Evolutionary conservation across 1,140 invertebrate species (phyloP).

Genomic region (Dendroctonus valens): DNA sequence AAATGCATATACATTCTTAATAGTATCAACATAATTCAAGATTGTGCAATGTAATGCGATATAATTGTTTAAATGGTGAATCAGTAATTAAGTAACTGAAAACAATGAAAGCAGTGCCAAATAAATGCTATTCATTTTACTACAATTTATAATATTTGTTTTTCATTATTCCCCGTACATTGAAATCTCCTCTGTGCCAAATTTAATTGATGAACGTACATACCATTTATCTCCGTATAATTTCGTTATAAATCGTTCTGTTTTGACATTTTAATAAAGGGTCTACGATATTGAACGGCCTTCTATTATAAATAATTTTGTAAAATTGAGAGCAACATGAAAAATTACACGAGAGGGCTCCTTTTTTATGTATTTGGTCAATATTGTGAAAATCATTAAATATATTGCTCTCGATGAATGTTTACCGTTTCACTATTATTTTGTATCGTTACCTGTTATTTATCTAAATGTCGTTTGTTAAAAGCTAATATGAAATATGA

Average conservation of each 20-base stretch:
- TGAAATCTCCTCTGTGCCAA: slow-evolving; percentile 19
- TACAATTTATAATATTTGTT: slow-evolving; percentile 26
- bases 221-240: slow-evolving; percentile 29
- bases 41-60: too few relatives aligned
- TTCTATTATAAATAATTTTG: slow-evolving; percentile 32
- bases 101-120: too few relatives aligned
- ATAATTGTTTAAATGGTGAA: too few relatives aligned
- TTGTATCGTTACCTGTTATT: neutral
- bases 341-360: slow-evolving; percentile 13
- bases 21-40: too few relatives aligned
- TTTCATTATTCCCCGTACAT: slow-evolving; percentile 19
- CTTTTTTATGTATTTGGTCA: slow-evolving; percentile 23
- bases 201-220: slow-evolving; percentile 32
- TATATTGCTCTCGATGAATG: slow-evolving; percentile 2
- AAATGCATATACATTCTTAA: too few relatives aligned
- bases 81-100: too few relatives aligned
- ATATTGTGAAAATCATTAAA: slow-evolving; percentile 25
- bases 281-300: slow-evolving; percentile 16
- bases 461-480: neutral
- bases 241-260: slow-evolving; percentile 33
- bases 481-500: neutral
- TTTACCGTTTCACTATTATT: neutral
- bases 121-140: neutral
- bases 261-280: slow-evolving; percentile 34
- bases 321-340: slow-evolving; percentile 22